phyloP scores from a whole-genome alignment of 1,140 invertebrate species.

The Meloidogyne hapla region DNA sequence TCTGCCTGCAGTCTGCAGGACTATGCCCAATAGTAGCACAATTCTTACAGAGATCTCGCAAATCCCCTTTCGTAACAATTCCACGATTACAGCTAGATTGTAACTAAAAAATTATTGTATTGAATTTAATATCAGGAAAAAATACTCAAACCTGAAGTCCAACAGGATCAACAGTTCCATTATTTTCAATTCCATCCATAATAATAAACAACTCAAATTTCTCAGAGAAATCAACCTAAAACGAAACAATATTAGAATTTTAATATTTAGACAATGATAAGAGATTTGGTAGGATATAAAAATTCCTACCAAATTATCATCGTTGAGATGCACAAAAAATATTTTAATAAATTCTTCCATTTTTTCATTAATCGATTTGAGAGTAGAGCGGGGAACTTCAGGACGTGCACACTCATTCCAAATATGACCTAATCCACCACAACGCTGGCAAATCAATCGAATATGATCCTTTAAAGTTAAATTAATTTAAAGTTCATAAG shows the following conservation, averaged over 20 bases:
- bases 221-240: neutral
- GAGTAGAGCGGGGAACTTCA: neutral
- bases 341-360: conserved; percentile 19
- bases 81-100: conserved; percentile 7
- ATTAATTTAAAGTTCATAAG: neutral
- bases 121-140: neutral
- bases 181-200: conserved; percentile 20
- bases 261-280: neutral
- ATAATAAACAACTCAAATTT: conserved; percentile 17
- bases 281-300: neutral
- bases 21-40: conserved; percentile 17
- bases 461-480: conserved; percentile 5
- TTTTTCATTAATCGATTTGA: conserved; percentile 13
- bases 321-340: conserved; percentile 26
- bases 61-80: conserved; percentile 21
- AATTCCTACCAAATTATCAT: neutral
- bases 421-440: conserved; percentile 5
- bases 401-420: neutral
- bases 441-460: conserved; percentile 10
- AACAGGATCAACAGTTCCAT: conserved; percentile 26
- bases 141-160: conserved; percentile 18
- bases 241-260: neutral
- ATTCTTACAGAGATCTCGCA: conserved; percentile 14
- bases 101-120: neutral
- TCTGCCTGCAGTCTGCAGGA: conserved; percentile 1